phyloP scores from a whole-genome alignment of 1,140 invertebrate genomes.

The Drosophila orena region DNA sequence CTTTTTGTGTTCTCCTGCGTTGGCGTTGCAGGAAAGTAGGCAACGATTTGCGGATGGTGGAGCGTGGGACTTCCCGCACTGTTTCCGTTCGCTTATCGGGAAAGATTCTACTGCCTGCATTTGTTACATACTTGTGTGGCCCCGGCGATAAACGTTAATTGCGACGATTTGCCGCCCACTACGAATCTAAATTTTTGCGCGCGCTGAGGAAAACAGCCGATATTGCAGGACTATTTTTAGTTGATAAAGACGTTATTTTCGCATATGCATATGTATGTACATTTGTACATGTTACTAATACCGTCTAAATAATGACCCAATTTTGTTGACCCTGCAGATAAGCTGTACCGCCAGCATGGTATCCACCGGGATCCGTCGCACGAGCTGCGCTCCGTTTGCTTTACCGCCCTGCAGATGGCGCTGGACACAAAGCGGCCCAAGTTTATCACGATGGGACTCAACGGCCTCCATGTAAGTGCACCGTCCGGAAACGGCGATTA shows the following conservation, averaged over 20 bases:
- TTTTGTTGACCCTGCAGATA: constrained; percentile 87
- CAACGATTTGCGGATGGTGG: constrained; percentile 32
- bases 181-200: constrained; percentile 5
- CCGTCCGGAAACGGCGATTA: constrained; percentile 42
- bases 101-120: constrained; percentile 23
- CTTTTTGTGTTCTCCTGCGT: constrained; percentile 15
- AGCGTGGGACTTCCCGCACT: neutral
- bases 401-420: constrained; percentile 93
- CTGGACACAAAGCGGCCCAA: constrained; percentile 94
- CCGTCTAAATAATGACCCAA: neutral
- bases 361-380: constrained; percentile 91
- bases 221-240: neutral
- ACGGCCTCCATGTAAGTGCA: constrained; percentile 92
- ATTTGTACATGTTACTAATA: neutral
- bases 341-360: constrained; percentile 92
- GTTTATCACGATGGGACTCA: constrained; percentile 91
- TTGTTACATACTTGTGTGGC: constrained; percentile 24
- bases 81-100: constrained; percentile 19
- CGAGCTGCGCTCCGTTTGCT: constrained; percentile 92
- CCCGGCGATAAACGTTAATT: constrained; percentile 37
- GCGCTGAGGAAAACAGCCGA: neutral
- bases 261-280: no score
- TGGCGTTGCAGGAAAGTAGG: constrained; percentile 47
- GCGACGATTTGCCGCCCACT: constrained; percentile 32
- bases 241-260: neutral